Evolutionary conservation across 64 coral and sea anemone genomes (phyloP).

Genomic region (Trachythela sp.): DNA sequence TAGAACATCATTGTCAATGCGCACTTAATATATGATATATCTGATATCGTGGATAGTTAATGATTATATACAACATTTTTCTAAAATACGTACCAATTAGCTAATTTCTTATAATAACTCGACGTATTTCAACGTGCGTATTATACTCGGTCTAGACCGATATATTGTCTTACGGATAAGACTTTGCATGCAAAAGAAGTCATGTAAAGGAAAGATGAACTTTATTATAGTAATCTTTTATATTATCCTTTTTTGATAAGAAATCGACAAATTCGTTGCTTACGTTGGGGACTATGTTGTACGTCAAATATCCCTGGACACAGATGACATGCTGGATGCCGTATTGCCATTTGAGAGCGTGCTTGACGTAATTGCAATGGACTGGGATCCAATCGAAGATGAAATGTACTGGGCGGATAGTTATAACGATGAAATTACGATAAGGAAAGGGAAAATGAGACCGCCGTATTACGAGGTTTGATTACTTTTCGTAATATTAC

Average conservation of each 20-base stretch:
- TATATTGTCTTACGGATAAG: too few relatives aligned
- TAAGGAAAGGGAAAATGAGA: conserved; percentile 5
- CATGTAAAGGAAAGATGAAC: too few relatives aligned
- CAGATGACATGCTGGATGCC: not conserved
- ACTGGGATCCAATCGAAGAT: not conserved
- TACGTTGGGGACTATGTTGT: not conserved
- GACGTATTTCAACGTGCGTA: too few relatives aligned
- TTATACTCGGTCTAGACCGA: too few relatives aligned
- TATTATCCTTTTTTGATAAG: not conserved
- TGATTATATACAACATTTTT: too few relatives aligned
- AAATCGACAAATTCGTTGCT: conserved; percentile 4
- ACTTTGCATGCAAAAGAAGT: too few relatives aligned
- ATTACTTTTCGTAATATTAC: not conserved
- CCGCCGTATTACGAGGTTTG: not conserved
- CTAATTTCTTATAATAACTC: too few relatives aligned
- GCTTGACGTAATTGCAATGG: not conserved
- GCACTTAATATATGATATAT: too few relatives aligned
- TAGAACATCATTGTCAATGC: too few relatives aligned
- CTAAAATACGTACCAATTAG: too few relatives aligned
- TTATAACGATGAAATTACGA: not conserved
- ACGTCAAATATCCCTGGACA: not conserved
- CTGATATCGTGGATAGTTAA: too few relatives aligned
- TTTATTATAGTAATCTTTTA: too few relatives aligned
- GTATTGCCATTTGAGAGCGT: conserved; percentile 3
- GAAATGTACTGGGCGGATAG: conserved; percentile 7